These are phyloP conservation scores for Megaceryle alcyon DNA, from an alignment of 2,797 vertebrate genomes.

Conservation along the genomic window DNA sequence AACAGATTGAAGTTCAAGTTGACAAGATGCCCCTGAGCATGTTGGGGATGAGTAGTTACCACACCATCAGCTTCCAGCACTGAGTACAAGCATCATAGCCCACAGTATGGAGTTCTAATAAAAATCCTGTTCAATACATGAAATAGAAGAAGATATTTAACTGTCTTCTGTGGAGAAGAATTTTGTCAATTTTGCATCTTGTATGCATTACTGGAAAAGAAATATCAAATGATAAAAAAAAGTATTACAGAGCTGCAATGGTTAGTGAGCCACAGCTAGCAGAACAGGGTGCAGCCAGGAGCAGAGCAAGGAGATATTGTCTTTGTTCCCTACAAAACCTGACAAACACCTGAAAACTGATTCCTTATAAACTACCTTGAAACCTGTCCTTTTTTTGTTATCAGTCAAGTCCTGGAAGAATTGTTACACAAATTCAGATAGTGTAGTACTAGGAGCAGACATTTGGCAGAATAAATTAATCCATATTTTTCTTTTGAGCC, in stretches of 20 bases:
- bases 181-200: neutral
- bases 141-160: neutral
- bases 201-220: neutral
- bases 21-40: fast-evolving
- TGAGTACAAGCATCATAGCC: neutral
- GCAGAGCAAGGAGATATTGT: neutral
- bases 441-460: neutral
- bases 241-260: neutral
- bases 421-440: neutral
- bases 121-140: neutral
- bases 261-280: neutral
- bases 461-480: neutral
- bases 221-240: neutral
- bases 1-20: neutral
- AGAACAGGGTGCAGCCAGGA: neutral
- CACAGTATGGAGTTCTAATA: neutral
- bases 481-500: neutral
- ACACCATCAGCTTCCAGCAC: neutral
- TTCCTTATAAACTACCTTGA: neutral
- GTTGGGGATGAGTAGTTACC: neutral
- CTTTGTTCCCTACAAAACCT: neutral
- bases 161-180: neutral
- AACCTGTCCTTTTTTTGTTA: neutral
- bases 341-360: neutral
- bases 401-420: neutral